phyloP scores from a whole-genome alignment of 2,797 vertebrate genomes.

The Hemitrygon akajei region DNA sequence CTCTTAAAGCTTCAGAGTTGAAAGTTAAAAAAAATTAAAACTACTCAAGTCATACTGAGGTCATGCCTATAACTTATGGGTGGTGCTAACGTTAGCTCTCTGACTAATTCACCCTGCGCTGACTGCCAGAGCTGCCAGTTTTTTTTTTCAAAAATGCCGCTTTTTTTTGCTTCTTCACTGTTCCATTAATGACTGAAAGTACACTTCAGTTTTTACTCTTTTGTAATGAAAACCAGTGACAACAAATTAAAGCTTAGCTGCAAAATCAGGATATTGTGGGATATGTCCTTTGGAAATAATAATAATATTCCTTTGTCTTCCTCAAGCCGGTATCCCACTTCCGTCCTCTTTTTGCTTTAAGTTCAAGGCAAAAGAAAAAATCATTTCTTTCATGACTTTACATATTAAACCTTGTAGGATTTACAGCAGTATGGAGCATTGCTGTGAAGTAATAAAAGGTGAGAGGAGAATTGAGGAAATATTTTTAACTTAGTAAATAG shows the following conservation, averaged over 20 bases:
- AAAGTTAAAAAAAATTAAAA: not conserved
- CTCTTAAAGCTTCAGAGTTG: not conserved
- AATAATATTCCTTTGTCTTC: not conserved
- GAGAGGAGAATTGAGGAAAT: too few relatives aligned
- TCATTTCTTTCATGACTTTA: not conserved
- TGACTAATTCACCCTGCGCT: not conserved
- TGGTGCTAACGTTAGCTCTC: not conserved
- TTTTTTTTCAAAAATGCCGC: not conserved
- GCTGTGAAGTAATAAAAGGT: too few relatives aligned
- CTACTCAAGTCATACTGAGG: not conserved
- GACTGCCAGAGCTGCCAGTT: not conserved
- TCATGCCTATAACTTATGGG: not conserved
- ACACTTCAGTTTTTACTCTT: not conserved
- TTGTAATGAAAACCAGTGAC: not conserved
- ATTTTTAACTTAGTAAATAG: too few relatives aligned
- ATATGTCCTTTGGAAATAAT: slow-evolving; percentile 19
- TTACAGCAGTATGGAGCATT: not conserved
- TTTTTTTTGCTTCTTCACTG: not conserved
- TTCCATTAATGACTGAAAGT: not conserved
- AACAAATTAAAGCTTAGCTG: not conserved
- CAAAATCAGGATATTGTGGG: not conserved
- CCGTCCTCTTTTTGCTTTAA: slow-evolving; percentile 11
- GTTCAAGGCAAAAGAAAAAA: not conserved
- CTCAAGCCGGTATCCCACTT: not conserved
- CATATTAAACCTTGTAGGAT: too few relatives aligned